phyloP scores from a whole-genome alignment of 2,888 invertebrate genomes.

The Uropetala carovei region DNA sequence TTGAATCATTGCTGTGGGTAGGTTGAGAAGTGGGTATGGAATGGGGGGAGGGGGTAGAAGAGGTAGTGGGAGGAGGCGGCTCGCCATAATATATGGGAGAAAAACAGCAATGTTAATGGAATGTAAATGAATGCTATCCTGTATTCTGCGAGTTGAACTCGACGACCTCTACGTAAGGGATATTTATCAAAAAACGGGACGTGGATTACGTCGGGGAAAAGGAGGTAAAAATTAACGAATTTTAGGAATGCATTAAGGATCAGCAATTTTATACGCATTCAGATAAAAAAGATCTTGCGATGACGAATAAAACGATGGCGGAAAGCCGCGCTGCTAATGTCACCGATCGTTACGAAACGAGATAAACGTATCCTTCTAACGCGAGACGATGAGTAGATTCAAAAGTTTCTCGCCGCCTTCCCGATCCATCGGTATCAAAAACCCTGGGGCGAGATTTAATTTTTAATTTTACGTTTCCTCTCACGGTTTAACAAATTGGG shows the following conservation, averaged over 20 bases:
- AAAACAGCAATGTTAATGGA: conserved; percentile 64
- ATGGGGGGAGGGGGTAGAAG: background rate
- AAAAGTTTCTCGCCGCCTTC: conserved; percentile 47
- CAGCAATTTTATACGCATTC: conserved; percentile 24
- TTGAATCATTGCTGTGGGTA: conserved; percentile 56
- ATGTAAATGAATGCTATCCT: conserved; percentile 63
- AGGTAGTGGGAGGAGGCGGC: background rate
- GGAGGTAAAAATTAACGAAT: conserved; percentile 30
- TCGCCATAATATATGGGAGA: conserved; percentile 48
- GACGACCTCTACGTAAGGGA: background rate
- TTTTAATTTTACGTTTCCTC: background rate
- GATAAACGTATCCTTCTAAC: background rate
- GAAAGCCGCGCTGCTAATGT: background rate
- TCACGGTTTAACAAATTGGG: conserved; percentile 9
- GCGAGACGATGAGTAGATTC: conserved; percentile 43
- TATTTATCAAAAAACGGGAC: conserved; percentile 30
- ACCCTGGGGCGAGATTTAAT: background rate
- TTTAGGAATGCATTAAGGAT: conserved; percentile 37
- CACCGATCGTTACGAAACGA: conserved; percentile 22
- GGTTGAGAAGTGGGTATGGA: background rate
- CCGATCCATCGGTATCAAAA: conserved; percentile 20
- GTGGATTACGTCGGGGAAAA: background rate
- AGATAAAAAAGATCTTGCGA: conserved; percentile 21
- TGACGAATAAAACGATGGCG: background rate
- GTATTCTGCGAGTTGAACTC: conserved; percentile 53